Percentiles rank a stretch among this genome's conserved stretches.
Conservation (phyloP, 2,113 vertebrate species). For the Theristicus caerulescens region DNA sequence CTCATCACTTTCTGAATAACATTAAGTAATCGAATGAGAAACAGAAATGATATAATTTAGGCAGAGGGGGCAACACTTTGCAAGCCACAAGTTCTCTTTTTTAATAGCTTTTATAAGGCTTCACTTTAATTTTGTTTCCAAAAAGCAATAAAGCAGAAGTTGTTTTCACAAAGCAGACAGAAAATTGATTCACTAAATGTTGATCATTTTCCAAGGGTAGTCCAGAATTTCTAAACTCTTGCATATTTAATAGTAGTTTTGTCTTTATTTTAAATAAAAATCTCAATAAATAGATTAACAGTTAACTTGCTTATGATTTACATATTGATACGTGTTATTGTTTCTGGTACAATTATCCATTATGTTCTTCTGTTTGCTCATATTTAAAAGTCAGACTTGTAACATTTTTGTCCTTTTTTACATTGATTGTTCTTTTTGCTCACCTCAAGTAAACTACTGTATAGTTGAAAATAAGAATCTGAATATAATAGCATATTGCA, state of each 20-base stretch:
- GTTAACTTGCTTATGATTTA: not conserved
- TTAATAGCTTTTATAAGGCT: constrained; percentile 50
- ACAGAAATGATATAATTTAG: constrained; percentile 28
- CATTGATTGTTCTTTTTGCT: constrained; percentile 10
- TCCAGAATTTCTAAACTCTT: constrained; percentile 57
- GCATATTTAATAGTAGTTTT: constrained; percentile 47
- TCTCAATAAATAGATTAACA: not conserved
- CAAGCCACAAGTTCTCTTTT: constrained; percentile 4
- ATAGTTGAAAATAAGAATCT: constrained; percentile 29
- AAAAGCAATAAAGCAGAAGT: constrained; percentile 67
- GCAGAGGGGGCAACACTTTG: constrained; percentile 6
- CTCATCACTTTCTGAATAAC: not conserved
- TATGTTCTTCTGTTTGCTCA: not conserved
- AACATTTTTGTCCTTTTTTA: constrained; percentile 23
- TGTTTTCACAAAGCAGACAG: constrained; percentile 63
- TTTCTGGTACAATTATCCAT: constrained; percentile 3
- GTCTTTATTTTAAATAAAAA: constrained; percentile 55
- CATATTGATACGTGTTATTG: not conserved
- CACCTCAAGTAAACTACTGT: constrained; percentile 19
- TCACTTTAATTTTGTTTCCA: constrained; percentile 60
- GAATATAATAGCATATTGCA: constrained; percentile 39
- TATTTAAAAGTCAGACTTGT: constrained; percentile 3
- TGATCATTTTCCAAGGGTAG: constrained; percentile 61
- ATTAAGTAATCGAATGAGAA: constrained; percentile 23
- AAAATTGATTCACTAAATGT: constrained; percentile 64